Evolutionary conservation across 2,888 invertebrate genomes (phyloP).

Genomic region (Apodemia mormo): DNA sequence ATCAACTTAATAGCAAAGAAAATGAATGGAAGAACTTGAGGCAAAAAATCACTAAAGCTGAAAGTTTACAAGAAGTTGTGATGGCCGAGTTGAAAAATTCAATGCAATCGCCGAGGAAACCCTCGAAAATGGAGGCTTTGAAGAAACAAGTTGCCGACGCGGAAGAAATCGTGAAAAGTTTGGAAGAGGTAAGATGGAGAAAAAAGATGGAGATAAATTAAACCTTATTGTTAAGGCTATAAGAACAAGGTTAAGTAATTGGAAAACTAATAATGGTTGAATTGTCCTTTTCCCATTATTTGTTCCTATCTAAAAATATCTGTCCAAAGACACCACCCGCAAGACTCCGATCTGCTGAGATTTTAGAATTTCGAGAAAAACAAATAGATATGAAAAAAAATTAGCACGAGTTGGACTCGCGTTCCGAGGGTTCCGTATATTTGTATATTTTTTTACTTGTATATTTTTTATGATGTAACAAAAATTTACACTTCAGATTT

Average conservation of each 20-base stretch:
- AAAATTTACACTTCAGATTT: too few relatives aligned
- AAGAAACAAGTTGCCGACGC: slow-evolving; percentile 83
- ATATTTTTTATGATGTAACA: too few relatives aligned
- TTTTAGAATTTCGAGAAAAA: too few relatives aligned
- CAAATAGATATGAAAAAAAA: too few relatives aligned
- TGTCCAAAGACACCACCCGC: too few relatives aligned
- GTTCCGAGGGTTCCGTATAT: too few relatives aligned
- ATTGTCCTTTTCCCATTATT: background rate
- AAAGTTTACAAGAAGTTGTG: slow-evolving; percentile 78
- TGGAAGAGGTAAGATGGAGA: slow-evolving; percentile 64
- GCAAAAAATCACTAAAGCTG: slow-evolving; percentile 79
- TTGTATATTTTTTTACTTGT: too few relatives aligned
- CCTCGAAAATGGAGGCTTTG: slow-evolving; percentile 83
- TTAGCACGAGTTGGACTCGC: too few relatives aligned
- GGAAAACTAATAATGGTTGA: background rate
- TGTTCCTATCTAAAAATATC: too few relatives aligned
- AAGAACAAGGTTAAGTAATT: background rate
- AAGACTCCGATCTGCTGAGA: too few relatives aligned
- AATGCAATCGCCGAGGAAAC: slow-evolving; percentile 73
- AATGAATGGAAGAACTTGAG: slow-evolving; percentile 78
- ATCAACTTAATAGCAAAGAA: slow-evolving; percentile 75
- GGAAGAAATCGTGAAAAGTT: slow-evolving; percentile 76
- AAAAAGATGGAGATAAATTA: too few relatives aligned
- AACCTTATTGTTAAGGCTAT: background rate
- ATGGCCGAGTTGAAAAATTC: slow-evolving; percentile 76